Conservation (phyloP, 2,888 invertebrate genomes). For the Ophion costatus region DNA sequence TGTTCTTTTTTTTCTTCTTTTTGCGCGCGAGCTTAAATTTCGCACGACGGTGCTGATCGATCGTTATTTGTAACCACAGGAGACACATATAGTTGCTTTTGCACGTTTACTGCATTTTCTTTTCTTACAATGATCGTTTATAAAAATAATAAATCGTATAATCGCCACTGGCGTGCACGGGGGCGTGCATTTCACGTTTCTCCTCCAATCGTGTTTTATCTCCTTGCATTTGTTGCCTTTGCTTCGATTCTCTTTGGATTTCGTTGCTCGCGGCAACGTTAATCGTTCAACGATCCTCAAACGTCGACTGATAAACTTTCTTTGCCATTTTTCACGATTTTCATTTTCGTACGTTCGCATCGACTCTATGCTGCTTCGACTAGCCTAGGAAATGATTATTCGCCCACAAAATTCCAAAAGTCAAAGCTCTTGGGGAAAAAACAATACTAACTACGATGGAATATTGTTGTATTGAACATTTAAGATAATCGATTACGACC, state of each 20-base stretch:
- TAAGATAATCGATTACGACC: constrained; percentile 42
- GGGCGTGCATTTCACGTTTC: background rate
- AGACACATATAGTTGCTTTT: constrained; percentile 51
- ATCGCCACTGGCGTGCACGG: constrained; percentile 41
- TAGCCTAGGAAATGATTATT: constrained; percentile 29
- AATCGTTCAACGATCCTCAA: constrained; percentile 66
- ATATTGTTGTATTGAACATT: constrained; percentile 58
- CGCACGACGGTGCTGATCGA: constrained; percentile 50
- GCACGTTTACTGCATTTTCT: constrained; percentile 38
- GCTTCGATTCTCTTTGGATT: constrained; percentile 3
- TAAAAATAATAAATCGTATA: constrained; percentile 67
- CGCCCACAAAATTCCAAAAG: constrained; percentile 50
- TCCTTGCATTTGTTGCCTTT: background rate
- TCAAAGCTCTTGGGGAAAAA: constrained; percentile 47
- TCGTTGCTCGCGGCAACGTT: constrained; percentile 26
- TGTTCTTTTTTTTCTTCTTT: constrained; percentile 32
- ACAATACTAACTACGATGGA: constrained; percentile 43
- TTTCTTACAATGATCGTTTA: constrained; percentile 55
- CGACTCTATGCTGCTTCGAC: constrained; percentile 1
- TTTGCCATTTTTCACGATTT: background rate
- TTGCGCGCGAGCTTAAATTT: constrained; percentile 50
- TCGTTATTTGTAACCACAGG: constrained; percentile 45
- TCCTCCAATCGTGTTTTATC: background rate
- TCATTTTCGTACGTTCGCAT: constrained; percentile 6
- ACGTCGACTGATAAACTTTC: constrained; percentile 69